phyloP scores from a whole-genome alignment of 2,888 invertebrate species.

The Nemotelus nigrinus region DNA sequence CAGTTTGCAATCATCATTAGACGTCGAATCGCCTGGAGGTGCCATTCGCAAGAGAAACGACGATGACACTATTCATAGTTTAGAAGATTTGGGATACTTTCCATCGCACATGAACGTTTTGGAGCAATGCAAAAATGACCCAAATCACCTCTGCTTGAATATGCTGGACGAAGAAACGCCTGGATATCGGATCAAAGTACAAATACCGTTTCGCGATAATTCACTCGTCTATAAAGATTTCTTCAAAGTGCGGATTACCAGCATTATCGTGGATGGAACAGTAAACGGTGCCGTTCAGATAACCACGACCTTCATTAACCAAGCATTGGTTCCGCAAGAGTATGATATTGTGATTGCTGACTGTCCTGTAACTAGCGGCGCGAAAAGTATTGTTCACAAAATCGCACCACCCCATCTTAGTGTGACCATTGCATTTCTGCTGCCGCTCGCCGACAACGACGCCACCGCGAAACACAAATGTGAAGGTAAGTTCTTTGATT shows the following conservation, averaged over 20 bases:
- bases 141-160: slow-evolving; percentile 57
- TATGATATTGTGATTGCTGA: slow-evolving; percentile 55
- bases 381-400: slow-evolving; percentile 54
- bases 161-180: slow-evolving; percentile 57
- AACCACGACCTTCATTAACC: slow-evolving; percentile 56
- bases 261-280: slow-evolving; percentile 58
- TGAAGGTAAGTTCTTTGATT: slow-evolving; percentile 54
- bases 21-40: neutral
- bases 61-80: slow-evolving; percentile 49
- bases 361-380: slow-evolving; percentile 54
- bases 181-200: slow-evolving; percentile 58
- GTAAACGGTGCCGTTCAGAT: slow-evolving; percentile 58
- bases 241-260: slow-evolving; percentile 55
- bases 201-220: slow-evolving; percentile 59
- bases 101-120: slow-evolving; percentile 54
- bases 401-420: slow-evolving; percentile 55
- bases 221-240: slow-evolving; percentile 51
- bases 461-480: slow-evolving; percentile 53
- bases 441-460: slow-evolving; percentile 56
- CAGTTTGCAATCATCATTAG: neutral
- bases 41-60: slow-evolving; percentile 30
- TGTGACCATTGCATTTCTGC: slow-evolving; percentile 56
- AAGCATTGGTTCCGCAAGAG: slow-evolving; percentile 53
- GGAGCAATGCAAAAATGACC: slow-evolving; percentile 55
- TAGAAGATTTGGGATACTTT: slow-evolving; percentile 53